Evolutionary conservation across 2,113 vertebrate species (phyloP).

Genomic region (Uria lomvia): DNA sequence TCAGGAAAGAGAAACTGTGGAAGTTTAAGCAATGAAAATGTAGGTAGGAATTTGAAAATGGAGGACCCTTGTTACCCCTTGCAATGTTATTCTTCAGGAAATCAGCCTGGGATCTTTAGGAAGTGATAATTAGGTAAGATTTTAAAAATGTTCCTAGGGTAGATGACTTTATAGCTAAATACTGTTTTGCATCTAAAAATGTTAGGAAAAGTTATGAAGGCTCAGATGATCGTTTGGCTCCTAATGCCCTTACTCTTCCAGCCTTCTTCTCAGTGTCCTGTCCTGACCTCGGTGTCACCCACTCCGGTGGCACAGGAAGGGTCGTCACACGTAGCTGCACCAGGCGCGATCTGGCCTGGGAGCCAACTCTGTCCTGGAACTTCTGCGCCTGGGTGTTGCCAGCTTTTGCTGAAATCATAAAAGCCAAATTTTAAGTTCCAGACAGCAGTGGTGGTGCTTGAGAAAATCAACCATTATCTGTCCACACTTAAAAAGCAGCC

Average conservation of each 20-base stretch:
- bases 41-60: neutral
- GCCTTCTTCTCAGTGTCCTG: neutral
- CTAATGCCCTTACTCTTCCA: neutral
- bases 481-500: neutral
- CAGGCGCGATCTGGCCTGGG: neutral
- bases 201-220: neutral
- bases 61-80: neutral
- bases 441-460: neutral
- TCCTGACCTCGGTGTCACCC: neutral
- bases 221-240: neutral
- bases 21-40: neutral
- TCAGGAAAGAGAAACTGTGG: neutral
- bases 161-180: neutral
- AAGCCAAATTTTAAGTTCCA: neutral
- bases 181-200: neutral
- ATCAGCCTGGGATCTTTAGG: neutral
- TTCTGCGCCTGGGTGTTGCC: neutral
- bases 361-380: neutral
- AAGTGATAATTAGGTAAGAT: neutral
- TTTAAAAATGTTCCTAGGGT: neutral
- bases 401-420: slow-evolving; percentile 4
- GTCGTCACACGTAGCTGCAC: neutral
- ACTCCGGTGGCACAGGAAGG: neutral
- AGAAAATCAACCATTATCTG: neutral
- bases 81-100: neutral